Percentiles rank a stretch among this genome's conserved stretches.
Evolutionary conservation across 2,113 vertebrate genomes (phyloP).

Genomic region (Semnopithecus entellus): DNA sequence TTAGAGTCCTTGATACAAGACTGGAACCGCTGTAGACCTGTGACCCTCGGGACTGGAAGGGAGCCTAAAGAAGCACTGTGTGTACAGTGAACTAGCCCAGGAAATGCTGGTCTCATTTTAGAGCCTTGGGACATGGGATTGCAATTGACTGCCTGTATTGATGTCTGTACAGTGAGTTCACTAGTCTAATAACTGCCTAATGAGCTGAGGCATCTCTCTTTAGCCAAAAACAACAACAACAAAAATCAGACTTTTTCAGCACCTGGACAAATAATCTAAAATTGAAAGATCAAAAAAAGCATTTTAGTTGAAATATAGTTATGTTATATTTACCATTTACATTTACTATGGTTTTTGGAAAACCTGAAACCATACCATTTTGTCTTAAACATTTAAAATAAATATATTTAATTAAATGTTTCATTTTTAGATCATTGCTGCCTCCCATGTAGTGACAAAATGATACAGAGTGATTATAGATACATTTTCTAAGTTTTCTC

Average conservation of each 20-base stretch:
- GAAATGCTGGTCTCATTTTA: neutral
- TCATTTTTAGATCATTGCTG: neutral
- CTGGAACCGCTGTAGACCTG: rapidly evolving
- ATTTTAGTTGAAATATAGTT: neutral
- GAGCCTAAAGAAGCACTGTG: neutral
- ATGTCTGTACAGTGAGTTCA: neutral
- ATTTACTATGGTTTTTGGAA: neutral
- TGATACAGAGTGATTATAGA: neutral
- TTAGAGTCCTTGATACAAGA: neutral
- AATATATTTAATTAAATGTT: neutral
- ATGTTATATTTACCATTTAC: neutral
- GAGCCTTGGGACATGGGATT: neutral
- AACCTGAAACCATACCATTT: neutral
- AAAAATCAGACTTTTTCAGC: neutral
- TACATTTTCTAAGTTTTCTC: neutral
- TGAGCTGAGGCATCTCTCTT: neutral
- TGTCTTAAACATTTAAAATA: conserved; percentile 12
- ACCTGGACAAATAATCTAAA: neutral
- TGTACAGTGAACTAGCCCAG: neutral
- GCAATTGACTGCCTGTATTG: neutral
- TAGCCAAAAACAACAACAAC: neutral
- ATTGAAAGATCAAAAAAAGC: neutral
- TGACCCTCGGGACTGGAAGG: neutral
- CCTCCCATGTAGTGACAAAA: neutral
- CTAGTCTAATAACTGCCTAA: neutral